Evolutionary conservation across 2,797 vertebrate genomes (phyloP).

Genomic region (Megalops cyprinoides): DNA sequence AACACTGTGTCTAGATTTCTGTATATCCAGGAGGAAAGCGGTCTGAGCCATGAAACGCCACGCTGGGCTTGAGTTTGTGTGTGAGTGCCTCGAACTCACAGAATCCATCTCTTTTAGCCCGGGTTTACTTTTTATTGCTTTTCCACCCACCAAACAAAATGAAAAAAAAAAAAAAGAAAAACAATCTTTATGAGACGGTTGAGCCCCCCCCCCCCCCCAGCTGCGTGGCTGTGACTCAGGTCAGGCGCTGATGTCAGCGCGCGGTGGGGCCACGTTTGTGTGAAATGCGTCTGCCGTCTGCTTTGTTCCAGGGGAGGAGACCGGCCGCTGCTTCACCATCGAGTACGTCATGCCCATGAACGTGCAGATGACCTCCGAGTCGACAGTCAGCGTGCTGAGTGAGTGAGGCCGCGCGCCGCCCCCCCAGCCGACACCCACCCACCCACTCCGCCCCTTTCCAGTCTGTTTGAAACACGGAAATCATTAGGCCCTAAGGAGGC

Average conservation of each 20-base stretch:
- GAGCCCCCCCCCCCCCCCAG: neutral
- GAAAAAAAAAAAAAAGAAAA: neutral
- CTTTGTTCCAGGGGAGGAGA: constrained; percentile 83
- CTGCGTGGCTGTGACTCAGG: neutral
- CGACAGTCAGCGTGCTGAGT: constrained; percentile 92
- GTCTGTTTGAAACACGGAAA: neutral
- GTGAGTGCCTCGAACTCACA: neutral
- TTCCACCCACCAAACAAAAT: neutral
- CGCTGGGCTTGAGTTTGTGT: neutral
- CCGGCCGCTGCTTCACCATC: constrained; percentile 92
- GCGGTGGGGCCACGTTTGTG: neutral
- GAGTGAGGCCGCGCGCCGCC: constrained; percentile 68
- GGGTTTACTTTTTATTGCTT: no score
- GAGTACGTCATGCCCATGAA: constrained; percentile 95
- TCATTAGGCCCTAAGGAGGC: neutral
- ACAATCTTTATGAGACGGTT: neutral
- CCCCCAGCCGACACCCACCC: neutral
- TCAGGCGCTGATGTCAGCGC: constrained; percentile 1
- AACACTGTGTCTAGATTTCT: neutral
- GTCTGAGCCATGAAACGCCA: neutral
- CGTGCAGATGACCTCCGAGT: constrained; percentile 90
- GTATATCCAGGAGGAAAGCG: neutral
- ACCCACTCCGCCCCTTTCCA: neutral
- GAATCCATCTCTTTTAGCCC: neutral
- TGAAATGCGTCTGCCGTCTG: neutral